A percentile compares a stretch with the other conserved stretches of the same genome.
Conservation (phyloP, 53 echinoderm and acorn worm species). For the Antedon mediterranea region DNA sequence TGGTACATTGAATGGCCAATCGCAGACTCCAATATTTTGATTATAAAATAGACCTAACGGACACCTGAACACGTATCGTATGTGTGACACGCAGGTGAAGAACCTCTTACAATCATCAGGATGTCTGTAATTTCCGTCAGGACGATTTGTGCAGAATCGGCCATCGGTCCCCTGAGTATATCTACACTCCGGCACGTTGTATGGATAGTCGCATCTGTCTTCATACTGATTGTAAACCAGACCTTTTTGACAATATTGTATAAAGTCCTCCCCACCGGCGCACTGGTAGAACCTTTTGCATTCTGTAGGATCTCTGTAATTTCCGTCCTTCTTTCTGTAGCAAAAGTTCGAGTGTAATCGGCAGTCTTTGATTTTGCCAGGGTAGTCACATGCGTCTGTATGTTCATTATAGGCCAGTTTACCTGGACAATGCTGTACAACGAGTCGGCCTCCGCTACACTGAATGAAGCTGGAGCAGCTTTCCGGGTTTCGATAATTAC, state of each 20-base stretch:
- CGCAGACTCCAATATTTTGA: neutral
- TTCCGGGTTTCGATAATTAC: slow-evolving; percentile 13
- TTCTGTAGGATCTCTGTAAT: slow-evolving; percentile 10
- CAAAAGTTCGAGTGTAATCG: slow-evolving; percentile 2
- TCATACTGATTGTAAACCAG: slow-evolving; percentile 6
- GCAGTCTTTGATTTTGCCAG: slow-evolving; percentile 1
- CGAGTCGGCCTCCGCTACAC: slow-evolving; percentile 4
- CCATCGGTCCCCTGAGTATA: neutral
- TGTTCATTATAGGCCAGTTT: slow-evolving; percentile 3
- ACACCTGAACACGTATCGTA: neutral
- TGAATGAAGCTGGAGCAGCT: slow-evolving; percentile 14
- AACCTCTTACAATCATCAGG: neutral
- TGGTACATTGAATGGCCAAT: neutral
- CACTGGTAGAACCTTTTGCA: slow-evolving; percentile 20
- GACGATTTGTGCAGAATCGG: neutral
- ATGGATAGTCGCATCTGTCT: slow-evolving; percentile 11
- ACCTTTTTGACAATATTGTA: slow-evolving; percentile 1
- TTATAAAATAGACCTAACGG: neutral
- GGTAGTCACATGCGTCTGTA: slow-evolving; percentile 5
- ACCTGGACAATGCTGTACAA: neutral
- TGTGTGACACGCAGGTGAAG: neutral
- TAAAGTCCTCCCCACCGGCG: slow-evolving; percentile 6
- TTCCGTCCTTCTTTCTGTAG: slow-evolving; percentile 7
- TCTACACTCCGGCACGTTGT: slow-evolving; percentile 5
- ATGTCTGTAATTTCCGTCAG: neutral